phyloP scores from a whole-genome alignment of 2,888 invertebrate species.

The Trichogramma dendrolimi region DNA sequence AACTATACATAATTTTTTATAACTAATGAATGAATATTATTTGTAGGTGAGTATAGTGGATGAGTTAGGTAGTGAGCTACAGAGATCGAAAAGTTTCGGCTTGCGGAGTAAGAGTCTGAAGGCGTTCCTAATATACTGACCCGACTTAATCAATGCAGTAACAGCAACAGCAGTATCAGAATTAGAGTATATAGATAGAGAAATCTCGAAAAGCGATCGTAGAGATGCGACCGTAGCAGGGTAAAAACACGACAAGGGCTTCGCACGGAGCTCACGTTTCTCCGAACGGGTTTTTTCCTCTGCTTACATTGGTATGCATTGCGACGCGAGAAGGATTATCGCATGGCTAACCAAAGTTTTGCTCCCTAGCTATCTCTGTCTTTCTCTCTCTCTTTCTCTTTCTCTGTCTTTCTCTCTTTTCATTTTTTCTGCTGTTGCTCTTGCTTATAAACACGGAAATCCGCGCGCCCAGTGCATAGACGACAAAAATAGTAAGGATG shows the following conservation, averaged over 20 bases:
- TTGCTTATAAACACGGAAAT: too few relatives aligned
- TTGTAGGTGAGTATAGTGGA: too few relatives aligned
- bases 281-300: slow-evolving; percentile 34
- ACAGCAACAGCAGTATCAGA: too few relatives aligned
- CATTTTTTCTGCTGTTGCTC: too few relatives aligned
- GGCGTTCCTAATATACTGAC: not conserved
- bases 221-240: slow-evolving; percentile 7
- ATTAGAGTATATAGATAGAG: slow-evolving; percentile 11
- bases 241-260: slow-evolving; percentile 26
- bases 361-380: too few relatives aligned
- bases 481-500: too few relatives aligned
- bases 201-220: slow-evolving; percentile 20
- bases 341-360: slow-evolving; percentile 4
- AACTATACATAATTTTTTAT: too few relatives aligned
- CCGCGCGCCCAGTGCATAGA: too few relatives aligned
- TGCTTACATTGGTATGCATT: slow-evolving; percentile 39
- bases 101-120: not conserved
- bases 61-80: too few relatives aligned
- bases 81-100: not conserved
- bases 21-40: too few relatives aligned
- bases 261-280: slow-evolving; percentile 39
- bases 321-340: slow-evolving; percentile 35
- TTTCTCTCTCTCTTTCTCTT: too few relatives aligned
- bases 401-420: too few relatives aligned
- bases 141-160: slow-evolving; percentile 21